A percentile compares a stretch with the other conserved stretches of the same genome.
phyloP scores from a whole-genome alignment of 2,888 invertebrate genomes.

The Drosophila mulleri region DNA sequence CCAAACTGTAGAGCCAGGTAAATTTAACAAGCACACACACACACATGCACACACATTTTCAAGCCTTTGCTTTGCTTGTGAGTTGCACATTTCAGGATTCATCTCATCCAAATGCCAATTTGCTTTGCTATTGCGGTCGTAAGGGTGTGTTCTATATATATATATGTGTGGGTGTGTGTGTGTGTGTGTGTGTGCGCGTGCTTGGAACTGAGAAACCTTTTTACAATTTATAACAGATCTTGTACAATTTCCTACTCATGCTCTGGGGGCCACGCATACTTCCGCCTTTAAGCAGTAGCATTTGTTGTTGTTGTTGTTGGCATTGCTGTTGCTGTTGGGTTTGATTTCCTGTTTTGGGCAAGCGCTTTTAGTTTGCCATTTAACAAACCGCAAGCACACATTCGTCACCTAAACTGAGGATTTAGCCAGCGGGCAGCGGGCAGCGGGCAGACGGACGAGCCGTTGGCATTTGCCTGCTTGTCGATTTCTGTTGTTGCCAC shows the following conservation, averaged over 20 bases:
- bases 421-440: conserved; percentile 8
- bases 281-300: conserved; percentile 38
- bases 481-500: conserved; percentile 65
- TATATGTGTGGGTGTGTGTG: conserved; percentile 14
- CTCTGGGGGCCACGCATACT: conserved; percentile 25
- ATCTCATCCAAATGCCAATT: conserved; percentile 35
- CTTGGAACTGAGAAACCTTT: conserved; percentile 21
- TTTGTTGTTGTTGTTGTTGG: conserved; percentile 13
- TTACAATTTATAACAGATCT: conserved; percentile 54
- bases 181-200: conserved; percentile 1
- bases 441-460: background rate
- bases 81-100: conserved; percentile 26
- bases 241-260: conserved; percentile 45
- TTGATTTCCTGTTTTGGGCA: conserved; percentile 50
- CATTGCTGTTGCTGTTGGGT: conserved; percentile 16
- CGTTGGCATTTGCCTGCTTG: conserved; percentile 37
- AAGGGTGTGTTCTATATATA: conserved; percentile 8
- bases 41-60: background rate
- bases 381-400: conserved; percentile 67
- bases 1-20: background rate
- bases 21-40: background rate
- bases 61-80: conserved; percentile 30
- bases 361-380: conserved; percentile 64
- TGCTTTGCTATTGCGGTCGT: conserved; percentile 4
- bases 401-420: conserved; percentile 60